These are phyloP conservation scores for Bombus waltoni DNA, from an alignment of 1,140 invertebrate genomes.

Conservation along the genomic window DNA sequence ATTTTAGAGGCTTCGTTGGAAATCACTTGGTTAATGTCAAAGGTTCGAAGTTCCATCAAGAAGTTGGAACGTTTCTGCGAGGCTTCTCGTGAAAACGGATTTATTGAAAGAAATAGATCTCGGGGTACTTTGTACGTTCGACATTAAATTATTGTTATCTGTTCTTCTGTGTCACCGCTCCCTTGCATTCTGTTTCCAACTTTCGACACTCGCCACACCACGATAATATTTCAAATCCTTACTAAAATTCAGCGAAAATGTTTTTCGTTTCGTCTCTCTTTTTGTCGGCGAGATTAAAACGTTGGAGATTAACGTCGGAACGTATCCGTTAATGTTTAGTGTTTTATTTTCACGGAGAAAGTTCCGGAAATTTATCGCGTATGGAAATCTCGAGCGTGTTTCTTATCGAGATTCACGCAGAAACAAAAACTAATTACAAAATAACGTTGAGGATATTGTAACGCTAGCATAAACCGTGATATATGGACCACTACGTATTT, in stretches of 20 bases:
- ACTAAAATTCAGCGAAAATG: too few relatives aligned
- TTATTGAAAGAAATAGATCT: constrained; percentile 36
- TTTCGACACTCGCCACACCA: too few relatives aligned
- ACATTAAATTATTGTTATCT: constrained; percentile 32
- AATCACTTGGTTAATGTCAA: constrained; percentile 35
- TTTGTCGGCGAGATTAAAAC: background rate
- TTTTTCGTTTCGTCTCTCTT: background rate
- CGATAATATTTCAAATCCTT: background rate
- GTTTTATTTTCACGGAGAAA: background rate
- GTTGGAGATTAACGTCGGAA: background rate
- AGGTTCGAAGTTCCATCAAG: constrained; percentile 2
- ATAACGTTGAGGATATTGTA: constrained; percentile 11
- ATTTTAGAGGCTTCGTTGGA: background rate
- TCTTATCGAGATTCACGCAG: too few relatives aligned
- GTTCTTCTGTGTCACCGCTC: background rate
- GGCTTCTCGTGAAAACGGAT: background rate
- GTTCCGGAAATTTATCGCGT: background rate
- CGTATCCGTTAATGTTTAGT: background rate
- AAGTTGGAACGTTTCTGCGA: background rate
- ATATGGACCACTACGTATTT: constrained; percentile 38
- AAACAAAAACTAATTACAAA: constrained; percentile 32
- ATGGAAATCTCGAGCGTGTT: background rate
- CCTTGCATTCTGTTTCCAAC: background rate
- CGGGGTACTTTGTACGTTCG: background rate
- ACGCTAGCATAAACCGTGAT: constrained; percentile 21